Conservation (phyloP, 2,888 invertebrate species). For the Cryptocephalus moraei region DNA sequence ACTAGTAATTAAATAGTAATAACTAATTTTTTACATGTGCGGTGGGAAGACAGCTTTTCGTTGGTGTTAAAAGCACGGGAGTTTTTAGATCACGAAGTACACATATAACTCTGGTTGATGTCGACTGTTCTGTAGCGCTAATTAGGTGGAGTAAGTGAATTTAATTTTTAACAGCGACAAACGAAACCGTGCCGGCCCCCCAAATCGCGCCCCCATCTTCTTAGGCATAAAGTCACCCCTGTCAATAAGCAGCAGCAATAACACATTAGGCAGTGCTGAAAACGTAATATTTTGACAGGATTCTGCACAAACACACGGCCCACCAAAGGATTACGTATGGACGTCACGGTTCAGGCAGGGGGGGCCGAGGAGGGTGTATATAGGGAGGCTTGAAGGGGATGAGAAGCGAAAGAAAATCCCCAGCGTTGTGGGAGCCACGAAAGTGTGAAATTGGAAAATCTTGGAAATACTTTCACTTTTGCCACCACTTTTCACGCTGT, state of each 20-base stretch:
- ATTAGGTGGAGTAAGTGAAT: too few species aligned
- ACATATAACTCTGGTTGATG: too few species aligned
- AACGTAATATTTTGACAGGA: constrained; percentile 25
- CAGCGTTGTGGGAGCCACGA: constrained; percentile 32
- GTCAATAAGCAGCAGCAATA: constrained; percentile 21
- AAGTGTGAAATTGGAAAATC: constrained; percentile 41
- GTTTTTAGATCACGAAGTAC: too few species aligned
- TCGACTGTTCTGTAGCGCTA: too few species aligned
- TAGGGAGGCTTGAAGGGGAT: not conserved
- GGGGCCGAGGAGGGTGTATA: not conserved
- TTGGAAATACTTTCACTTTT: not conserved
- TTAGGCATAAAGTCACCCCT: constrained; percentile 2
- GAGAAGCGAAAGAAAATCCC: constrained; percentile 8
- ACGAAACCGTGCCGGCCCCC: constrained; percentile 1
- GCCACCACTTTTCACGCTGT: too few species aligned
- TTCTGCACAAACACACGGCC: constrained; percentile 21
- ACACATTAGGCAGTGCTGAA: constrained; percentile 21
- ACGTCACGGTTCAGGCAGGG: constrained; percentile 19
- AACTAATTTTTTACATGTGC: too few species aligned
- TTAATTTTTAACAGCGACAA: not conserved
- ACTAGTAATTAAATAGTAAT: too few species aligned
- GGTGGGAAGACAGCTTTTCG: too few species aligned
- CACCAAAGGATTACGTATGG: constrained; percentile 25
- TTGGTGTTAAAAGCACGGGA: too few species aligned
- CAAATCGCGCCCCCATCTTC: constrained; percentile 1